Percentiles rank a stretch among this genome's conserved stretches.
Evolutionary conservation across 2,113 vertebrate genomes (phyloP).

Genomic region (Dissostichus mawsoni): DNA sequence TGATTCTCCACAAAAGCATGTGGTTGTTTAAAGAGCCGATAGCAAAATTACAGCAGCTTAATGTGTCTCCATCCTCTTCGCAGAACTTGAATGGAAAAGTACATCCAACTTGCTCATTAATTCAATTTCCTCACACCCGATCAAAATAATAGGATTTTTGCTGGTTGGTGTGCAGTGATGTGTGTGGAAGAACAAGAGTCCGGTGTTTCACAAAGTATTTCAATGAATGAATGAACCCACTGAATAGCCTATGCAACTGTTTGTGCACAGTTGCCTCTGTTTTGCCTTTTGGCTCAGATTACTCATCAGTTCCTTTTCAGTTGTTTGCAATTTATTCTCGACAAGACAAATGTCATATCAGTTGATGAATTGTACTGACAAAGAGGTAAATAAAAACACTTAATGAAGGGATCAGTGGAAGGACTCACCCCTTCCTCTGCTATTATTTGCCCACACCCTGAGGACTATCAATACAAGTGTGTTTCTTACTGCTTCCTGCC

Average conservation of each 20-base stretch:
- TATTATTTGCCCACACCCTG: no score
- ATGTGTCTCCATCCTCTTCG: background rate
- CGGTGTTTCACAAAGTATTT: slow-evolving; percentile 51
- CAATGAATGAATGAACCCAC: background rate
- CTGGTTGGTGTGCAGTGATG: slow-evolving; percentile 37
- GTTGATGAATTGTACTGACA: background rate
- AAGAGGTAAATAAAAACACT: background rate
- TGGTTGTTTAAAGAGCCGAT: slow-evolving; percentile 23
- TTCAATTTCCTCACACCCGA: slow-evolving; percentile 65
- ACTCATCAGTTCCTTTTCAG: background rate
- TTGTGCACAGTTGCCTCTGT: background rate
- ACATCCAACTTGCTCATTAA: slow-evolving; percentile 62
- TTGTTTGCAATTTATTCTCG: no score
- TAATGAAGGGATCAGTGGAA: background rate
- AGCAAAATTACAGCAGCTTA: slow-evolving; percentile 45
- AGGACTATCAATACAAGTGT: no score
- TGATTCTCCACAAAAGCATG: background rate
- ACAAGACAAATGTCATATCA: background rate
- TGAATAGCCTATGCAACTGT: slow-evolving; percentile 26
- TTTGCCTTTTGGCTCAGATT: slow-evolving; percentile 26
- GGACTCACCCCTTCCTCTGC: no score
- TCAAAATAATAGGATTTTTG: slow-evolving; percentile 70
- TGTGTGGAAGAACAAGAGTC: slow-evolving; percentile 55
- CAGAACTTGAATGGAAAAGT: slow-evolving; percentile 11
- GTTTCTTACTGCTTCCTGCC: background rate